These are phyloP conservation scores for Halcyon smyrnensis DNA, from an alignment of 2,797 vertebrate genomes.

Conservation along the genomic window DNA sequence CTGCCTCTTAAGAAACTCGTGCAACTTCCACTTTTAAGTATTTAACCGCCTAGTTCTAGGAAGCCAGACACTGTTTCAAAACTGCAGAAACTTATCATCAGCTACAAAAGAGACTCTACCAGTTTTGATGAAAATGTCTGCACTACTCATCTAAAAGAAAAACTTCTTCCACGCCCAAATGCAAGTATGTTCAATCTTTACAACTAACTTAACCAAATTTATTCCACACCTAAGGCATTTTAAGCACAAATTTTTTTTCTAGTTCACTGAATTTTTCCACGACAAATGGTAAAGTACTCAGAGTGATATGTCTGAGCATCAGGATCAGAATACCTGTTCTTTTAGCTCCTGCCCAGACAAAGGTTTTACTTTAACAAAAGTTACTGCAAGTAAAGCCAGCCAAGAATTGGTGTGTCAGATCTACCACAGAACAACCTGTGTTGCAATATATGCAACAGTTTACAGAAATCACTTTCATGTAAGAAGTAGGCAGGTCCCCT, in stretches of 20 bases:
- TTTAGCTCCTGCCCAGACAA: neutral
- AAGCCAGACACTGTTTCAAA: neutral
- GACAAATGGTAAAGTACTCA: neutral
- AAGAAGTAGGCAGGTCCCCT: neutral
- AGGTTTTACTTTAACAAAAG: neutral
- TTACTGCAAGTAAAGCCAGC: neutral
- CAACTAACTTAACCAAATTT: neutral
- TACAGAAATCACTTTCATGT: constrained; percentile 54
- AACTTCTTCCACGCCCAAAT: neutral
- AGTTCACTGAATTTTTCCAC: constrained; percentile 2
- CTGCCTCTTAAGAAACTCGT: constrained; percentile 11
- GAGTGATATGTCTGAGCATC: neutral
- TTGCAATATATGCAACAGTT: neutral
- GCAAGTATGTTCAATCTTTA: constrained; percentile 19
- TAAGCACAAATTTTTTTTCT: neutral
- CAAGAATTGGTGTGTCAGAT: neutral
- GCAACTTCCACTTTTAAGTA: constrained; percentile 33
- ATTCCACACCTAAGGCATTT: neutral
- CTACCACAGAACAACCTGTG: neutral
- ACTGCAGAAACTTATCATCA: neutral
- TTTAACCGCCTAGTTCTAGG: neutral
- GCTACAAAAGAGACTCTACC: neutral
- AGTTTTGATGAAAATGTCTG: neutral
- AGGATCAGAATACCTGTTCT: neutral
- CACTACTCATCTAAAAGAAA: neutral